These are phyloP conservation scores for Notechis scutatus DNA, from an alignment of 2,113 vertebrate species.

Conservation along the genomic window DNA sequence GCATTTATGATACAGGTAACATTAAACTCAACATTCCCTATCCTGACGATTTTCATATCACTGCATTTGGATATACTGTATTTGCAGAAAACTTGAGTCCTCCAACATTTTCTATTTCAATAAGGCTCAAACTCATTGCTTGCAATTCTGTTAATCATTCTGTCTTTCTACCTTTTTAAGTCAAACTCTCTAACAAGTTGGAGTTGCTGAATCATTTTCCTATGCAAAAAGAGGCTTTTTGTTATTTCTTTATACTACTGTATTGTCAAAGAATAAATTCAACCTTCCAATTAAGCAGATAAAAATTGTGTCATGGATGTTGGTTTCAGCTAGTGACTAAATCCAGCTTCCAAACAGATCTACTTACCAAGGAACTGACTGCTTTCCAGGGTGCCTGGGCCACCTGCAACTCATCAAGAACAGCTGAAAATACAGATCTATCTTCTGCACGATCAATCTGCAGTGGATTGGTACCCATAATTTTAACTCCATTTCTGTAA, in stretches of 20 bases:
- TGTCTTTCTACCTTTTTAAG: not conserved
- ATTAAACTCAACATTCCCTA: not conserved
- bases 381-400: conserved; percentile 91
- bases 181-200: not conserved
- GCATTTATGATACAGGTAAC: not conserved
- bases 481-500: conserved; percentile 81
- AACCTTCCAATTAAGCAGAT: not conserved
- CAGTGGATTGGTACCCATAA: conserved; percentile 86
- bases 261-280: not conserved
- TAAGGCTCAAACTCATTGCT: not conserved
- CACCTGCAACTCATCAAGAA: conserved; percentile 86
- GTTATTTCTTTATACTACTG: not conserved
- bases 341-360: not conserved
- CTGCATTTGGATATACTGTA: not conserved
- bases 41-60: not conserved
- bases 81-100: not conserved
- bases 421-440: conserved; percentile 84
- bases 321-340: not conserved
- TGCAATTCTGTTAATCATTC: not conserved
- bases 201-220: not conserved
- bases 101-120: not conserved
- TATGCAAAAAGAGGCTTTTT: not conserved
- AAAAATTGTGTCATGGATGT: not conserved
- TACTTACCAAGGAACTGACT: conserved; percentile 82
- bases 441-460: conserved; percentile 90